phyloP scores from a whole-genome alignment of 30 jellyfish, hydroid and myxozoan genomes.

The Catostylus mosaicus region DNA sequence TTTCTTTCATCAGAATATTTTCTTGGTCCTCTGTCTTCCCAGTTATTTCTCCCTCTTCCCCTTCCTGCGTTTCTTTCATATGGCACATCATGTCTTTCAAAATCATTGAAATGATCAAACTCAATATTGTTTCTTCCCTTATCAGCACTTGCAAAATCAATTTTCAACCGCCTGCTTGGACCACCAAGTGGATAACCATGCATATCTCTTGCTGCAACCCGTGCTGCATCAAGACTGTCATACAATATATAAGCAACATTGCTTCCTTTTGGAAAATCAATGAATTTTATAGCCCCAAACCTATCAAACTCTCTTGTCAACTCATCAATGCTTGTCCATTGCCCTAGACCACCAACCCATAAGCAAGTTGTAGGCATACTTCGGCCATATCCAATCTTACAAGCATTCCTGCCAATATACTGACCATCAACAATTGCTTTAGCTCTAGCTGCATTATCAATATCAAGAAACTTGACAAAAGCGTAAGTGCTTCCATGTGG shows the following conservation, averaged over 20 bases:
- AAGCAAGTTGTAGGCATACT: slow-evolving; percentile 89
- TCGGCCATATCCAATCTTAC: slow-evolving; percentile 97
- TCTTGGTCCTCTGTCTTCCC: slow-evolving; percentile 65
- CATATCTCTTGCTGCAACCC: slow-evolving; percentile 98
- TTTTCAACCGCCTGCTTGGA: slow-evolving; percentile 83
- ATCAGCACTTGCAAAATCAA: slow-evolving; percentile 94
- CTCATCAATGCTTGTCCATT: slow-evolving; percentile 90
- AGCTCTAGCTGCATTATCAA: slow-evolving; percentile 94
- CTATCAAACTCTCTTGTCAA: slow-evolving; percentile 96
- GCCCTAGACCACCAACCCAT: slow-evolving; percentile 99
- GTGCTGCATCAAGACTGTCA: slow-evolving; percentile 97
- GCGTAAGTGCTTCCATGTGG: slow-evolving; percentile 97
- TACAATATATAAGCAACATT: slow-evolving; percentile 83
- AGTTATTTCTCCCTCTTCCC: slow-evolving; percentile 62
- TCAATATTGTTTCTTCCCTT: slow-evolving; percentile 55
- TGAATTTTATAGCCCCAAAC: slow-evolving; percentile 92
- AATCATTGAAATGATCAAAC: slow-evolving; percentile 70
- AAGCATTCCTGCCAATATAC: slow-evolving; percentile 80
- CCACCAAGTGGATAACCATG: slow-evolving; percentile 98
- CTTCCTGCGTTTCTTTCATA: slow-evolving; percentile 61
- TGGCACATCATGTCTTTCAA: slow-evolving; percentile 71
- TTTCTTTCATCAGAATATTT: slow-evolving; percentile 55
- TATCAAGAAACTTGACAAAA: slow-evolving; percentile 84
- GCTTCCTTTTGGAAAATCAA: slow-evolving; percentile 83
- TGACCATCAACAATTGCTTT: slow-evolving; percentile 82